Percentiles rank a stretch among this genome's conserved stretches.
phyloP scores from a whole-genome alignment of 2,113 vertebrate species.

The Sapajus apella region DNA sequence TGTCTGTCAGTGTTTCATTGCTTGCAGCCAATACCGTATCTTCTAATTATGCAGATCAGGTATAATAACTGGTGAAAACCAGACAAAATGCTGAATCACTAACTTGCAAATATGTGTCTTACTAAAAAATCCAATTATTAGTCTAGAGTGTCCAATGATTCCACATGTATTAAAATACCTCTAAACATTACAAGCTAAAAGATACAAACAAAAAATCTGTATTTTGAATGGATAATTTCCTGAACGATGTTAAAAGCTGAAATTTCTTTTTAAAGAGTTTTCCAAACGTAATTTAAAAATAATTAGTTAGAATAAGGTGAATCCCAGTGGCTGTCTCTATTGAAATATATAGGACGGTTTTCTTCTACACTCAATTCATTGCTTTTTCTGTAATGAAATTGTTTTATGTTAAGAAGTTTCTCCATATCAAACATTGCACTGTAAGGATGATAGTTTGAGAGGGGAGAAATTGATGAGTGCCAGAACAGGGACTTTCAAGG shows the following conservation, averaged over 20 bases:
- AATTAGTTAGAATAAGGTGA: neutral
- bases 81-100: neutral
- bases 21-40: neutral
- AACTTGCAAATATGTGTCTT: neutral
- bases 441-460: neutral
- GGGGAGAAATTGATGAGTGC: neutral
- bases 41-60: neutral
- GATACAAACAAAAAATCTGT: neutral
- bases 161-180: neutral
- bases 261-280: constrained; percentile 1
- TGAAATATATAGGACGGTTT: neutral
- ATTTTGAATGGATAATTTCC: constrained; percentile 3
- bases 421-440: neutral
- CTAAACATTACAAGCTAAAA: neutral
- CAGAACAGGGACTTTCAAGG: neutral
- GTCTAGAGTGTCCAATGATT: neutral
- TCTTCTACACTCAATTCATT: neutral
- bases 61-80: neutral
- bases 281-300: neutral
- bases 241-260: neutral
- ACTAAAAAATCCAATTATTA: neutral
- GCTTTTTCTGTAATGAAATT: neutral
- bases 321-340: neutral
- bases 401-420: constrained; percentile 29
- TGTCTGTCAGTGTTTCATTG: neutral